Conservation (phyloP, 2,888 invertebrate genomes). For the Lasioglossum malachurum region DNA sequence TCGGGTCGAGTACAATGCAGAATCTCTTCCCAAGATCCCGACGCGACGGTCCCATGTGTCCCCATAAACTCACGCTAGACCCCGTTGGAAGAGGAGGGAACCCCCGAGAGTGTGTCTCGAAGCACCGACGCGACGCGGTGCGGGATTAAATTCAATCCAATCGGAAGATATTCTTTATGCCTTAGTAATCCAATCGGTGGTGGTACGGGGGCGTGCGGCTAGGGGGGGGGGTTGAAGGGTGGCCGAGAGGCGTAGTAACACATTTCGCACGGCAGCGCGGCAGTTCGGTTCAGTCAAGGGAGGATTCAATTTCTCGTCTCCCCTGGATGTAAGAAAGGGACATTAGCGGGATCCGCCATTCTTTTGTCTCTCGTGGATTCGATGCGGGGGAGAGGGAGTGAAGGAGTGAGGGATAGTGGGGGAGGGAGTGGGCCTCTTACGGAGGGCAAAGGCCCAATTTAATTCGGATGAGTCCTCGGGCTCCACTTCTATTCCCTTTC, state of each 20-base stretch:
- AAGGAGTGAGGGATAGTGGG: not conserved
- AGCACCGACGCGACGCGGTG: not conserved
- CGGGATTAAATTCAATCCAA: slow-evolving; percentile 54
- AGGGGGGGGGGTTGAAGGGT: slow-evolving; percentile 6
- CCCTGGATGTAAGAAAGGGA: slow-evolving; percentile 35
- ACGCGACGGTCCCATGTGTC: not conserved
- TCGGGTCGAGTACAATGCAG: not conserved
- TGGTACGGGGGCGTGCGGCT: not conserved
- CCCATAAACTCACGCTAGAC: not conserved
- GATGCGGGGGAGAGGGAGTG: not conserved
- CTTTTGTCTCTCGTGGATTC: slow-evolving; percentile 63
- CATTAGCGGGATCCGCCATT: slow-evolving; percentile 47
- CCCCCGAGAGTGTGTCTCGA: not conserved
- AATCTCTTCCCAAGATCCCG: not conserved
- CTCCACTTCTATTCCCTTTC: slow-evolving; percentile 11
- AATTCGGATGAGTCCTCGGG: slow-evolving; percentile 61
- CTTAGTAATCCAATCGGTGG: slow-evolving; percentile 53
- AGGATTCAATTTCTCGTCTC: slow-evolving; percentile 60
- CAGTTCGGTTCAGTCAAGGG: slow-evolving; percentile 39
- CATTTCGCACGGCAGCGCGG: slow-evolving; percentile 49
- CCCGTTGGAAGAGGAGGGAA: not conserved
- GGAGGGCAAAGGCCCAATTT: slow-evolving; percentile 56
- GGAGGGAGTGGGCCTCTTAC: not conserved
- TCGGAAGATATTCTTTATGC: slow-evolving; percentile 53
- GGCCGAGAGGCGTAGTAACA: slow-evolving; percentile 32